Base-by-base conservation (phyloP, 2,797 vertebrate species). In the Gallinago nigripennis region DNA sequence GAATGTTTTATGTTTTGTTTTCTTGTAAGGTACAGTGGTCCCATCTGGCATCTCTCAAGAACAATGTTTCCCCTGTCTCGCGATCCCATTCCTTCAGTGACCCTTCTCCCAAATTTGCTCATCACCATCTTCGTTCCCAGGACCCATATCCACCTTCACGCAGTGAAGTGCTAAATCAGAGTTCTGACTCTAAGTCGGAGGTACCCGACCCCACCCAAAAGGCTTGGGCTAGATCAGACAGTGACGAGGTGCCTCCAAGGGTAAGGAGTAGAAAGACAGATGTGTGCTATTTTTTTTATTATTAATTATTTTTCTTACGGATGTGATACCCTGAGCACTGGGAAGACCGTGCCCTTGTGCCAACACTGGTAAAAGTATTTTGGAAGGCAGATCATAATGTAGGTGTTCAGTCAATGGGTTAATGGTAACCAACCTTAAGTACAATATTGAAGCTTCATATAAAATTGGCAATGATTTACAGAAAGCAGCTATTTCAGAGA, bases 121-220 rank as follows among this genome's bases (percentile, higher is more conserved):
- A 99, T 98, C 99, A 99, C 97, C 99, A 99, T 98, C 98, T 99
- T 98, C 99, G 99, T 96, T 98, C 99, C 98, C 99, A 99, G 98
- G 98, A 99, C 98, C 98, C 99, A 97, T 98, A 99, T 98, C 99
- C 98, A 98, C 98, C 98, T 98, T 98, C 98, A 98, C 98, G 98
- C 98, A 98, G 98, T 98, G 98, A 99, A 98, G 98, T 97, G 97
- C 98, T 98, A 92, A 98, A 82, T 98, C 98, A 98, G 96, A 98
- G 97, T 96, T 98, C 98, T 95, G 98, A 98, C 97, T 98, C 98
- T 98, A 98, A 98, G 98, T 98, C 98, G 93, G 97, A 98, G 86
- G 96, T 97, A 95, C 98, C 98, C 6, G 99, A 99, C 96, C 98
- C 97, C 61, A 97, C 97, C 94, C 98, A 98, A 98, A 98, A 98